phyloP scores from a whole-genome alignment of 2,113 vertebrate genomes.

The Pangasianodon gigas region DNA sequence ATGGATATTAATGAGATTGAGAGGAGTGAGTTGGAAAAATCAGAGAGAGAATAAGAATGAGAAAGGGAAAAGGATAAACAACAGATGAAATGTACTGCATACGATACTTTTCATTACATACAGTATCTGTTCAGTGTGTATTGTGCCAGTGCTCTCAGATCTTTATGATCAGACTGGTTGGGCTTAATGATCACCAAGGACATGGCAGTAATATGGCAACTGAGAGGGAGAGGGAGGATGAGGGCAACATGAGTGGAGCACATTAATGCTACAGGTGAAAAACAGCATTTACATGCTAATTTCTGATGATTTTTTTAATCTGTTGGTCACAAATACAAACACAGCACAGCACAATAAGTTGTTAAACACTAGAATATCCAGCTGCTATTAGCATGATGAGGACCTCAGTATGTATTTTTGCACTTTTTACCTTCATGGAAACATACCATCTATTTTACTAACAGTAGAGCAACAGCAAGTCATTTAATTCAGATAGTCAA shows the following conservation, averaged over 20 bases:
- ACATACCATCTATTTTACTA: not conserved
- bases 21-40: conserved; percentile 26
- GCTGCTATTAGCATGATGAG: not conserved
- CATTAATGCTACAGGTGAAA: not conserved
- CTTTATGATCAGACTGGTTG: not conserved
- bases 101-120: not conserved
- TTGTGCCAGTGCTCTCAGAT: not conserved
- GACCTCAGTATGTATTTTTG: not conserved
- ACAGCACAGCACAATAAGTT: not conserved
- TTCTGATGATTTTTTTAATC: not conserved
- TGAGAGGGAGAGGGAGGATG: not conserved
- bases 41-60: not conserved
- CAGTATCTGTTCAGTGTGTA: not conserved
- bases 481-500: not conserved
- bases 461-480: not conserved
- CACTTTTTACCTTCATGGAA: not conserved
- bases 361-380: not conserved
- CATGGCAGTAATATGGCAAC: not conserved
- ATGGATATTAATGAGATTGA: conserved; percentile 49
- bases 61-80: not conserved
- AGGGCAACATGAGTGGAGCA: no score
- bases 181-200: not conserved
- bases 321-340: not conserved
- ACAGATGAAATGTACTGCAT: not conserved
- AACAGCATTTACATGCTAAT: not conserved